Conservation (phyloP, 2,888 invertebrate species). For the Mesochorus sp. region DNA sequence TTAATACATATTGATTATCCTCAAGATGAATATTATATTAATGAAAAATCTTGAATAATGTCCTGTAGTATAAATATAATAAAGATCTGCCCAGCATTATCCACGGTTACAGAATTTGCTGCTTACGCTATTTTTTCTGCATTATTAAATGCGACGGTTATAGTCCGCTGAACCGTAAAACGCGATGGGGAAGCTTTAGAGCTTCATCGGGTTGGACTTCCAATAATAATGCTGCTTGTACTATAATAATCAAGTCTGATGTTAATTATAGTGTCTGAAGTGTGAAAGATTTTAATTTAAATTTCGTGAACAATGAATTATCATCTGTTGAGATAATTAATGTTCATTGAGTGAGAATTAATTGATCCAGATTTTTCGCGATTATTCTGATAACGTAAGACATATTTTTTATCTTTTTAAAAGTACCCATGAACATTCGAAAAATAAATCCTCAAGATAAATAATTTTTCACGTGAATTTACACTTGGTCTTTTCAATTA, state of each 20-base stretch:
- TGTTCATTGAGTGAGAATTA: background rate
- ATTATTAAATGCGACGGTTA: slow-evolving; percentile 6
- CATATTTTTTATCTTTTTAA: background rate
- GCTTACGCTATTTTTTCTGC: background rate
- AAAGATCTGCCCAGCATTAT: background rate
- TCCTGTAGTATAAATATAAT: background rate
- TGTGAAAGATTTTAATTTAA: too few species aligned
- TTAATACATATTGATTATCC: too few species aligned
- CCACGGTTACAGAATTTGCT: background rate
- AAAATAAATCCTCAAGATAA: too few species aligned
- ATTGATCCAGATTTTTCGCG: background rate
- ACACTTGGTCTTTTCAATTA: too few species aligned
- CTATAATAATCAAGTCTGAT: background rate
- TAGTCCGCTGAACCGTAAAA: slow-evolving; percentile 26
- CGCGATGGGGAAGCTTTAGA: background rate
- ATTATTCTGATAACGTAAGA: background rate
- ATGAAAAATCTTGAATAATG: background rate
- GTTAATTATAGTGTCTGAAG: too few species aligned
- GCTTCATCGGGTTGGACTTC: background rate
- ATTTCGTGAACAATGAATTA: too few species aligned
- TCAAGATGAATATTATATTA: too few species aligned
- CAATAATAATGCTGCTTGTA: background rate
- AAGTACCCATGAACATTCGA: background rate
- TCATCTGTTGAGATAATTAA: too few species aligned
- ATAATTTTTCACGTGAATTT: too few species aligned